Base-by-base conservation (phyloP, 2,113 vertebrate species). In the Microcebus jonahi region DNA sequence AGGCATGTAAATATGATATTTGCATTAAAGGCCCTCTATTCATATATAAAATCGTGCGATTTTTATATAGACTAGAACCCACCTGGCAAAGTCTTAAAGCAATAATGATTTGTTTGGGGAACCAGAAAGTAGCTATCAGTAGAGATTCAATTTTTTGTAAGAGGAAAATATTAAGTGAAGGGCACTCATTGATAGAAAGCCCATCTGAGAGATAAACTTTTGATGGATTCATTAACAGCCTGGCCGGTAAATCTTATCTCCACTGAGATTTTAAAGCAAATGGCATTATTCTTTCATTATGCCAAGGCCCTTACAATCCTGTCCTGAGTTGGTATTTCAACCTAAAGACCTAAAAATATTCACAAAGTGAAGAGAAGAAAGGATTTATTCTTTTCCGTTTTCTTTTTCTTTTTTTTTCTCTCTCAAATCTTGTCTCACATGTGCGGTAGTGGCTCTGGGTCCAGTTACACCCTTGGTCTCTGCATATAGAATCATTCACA, bases 241-340 rank as follows among this genome's bases (percentile, higher is more conserved):
- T 75, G n/a, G 48, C 45, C 39, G 88, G 2, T 73, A 73, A 71
- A 79, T 85, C 55, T 75, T 63, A 93, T 79, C 88, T 96, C 84
- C 55, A 86, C 29, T 42, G 36, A 96, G 59, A 95, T 80, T 90
- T 95, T 76, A 94, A 81, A 96, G 68, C 61, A 96, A 97, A 95
- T 70, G 50, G n/a, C 31, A 81, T 96, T 79, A 71, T 68, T 86
- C 50, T 90, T 97, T 91, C 87, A 95, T 85, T 96, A 67, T 77
- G 45, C 39, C 4, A 2, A 77, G 6, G 31, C 29, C 42, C 57
- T 63, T 36, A 48, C 14, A 27, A 63, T 34, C 29, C 42, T 90
- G 31, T 67, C 76, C 61, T 88, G 65, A 85, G 34, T 89, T 20
- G 68, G 50, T 31, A 67, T 61, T 97, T 92, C 18, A 61, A 71